Evolutionary conservation across 2,797 vertebrate genomes (phyloP).

Genomic region (Echiichthys vipera): DNA sequence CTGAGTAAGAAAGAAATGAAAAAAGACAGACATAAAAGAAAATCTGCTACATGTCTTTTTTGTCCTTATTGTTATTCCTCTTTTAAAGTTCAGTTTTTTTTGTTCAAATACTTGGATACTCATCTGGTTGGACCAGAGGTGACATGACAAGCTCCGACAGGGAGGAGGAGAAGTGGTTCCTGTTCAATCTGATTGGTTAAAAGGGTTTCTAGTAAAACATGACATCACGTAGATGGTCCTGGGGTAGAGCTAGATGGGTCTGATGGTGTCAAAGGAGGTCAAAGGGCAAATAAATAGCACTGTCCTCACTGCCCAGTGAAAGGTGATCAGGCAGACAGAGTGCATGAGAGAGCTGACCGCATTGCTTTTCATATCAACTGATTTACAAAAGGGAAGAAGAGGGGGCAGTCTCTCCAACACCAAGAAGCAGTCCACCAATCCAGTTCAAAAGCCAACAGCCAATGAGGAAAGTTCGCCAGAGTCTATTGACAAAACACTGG

Average conservation of each 20-base stretch:
- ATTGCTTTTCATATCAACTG: constrained; percentile 82
- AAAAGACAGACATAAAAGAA: constrained; percentile 76
- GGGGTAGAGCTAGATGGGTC: constrained; percentile 81
- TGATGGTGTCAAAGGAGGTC: constrained; percentile 77
- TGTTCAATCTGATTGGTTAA: constrained; percentile 76
- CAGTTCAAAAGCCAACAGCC: constrained; percentile 76
- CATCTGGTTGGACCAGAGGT: constrained; percentile 69
- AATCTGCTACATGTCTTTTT: constrained; percentile 85
- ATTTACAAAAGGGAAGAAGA: constrained; percentile 82
- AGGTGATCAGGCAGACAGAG: constrained; percentile 72
- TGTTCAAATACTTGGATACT: constrained; percentile 75
- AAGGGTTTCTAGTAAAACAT: constrained; percentile 80
- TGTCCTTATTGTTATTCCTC: constrained; percentile 79
- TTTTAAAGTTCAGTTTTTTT: constrained; percentile 79
- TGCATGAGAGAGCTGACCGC: constrained; percentile 74
- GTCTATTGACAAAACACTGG: constrained; percentile 66
- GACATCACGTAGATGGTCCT: constrained; percentile 80
- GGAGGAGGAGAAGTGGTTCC: constrained; percentile 66
- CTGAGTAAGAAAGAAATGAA: constrained; percentile 79
- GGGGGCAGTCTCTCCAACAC: constrained; percentile 70
- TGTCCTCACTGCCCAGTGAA: constrained; percentile 76
- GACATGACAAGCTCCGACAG: constrained; percentile 70
- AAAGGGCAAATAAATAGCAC: constrained; percentile 76
- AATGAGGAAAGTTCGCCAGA: constrained; percentile 65
- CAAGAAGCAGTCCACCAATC: constrained; percentile 73